Evolutionary conservation across 2,888 invertebrate genomes (phyloP).

Genomic region (Melanostoma scalare): DNA sequence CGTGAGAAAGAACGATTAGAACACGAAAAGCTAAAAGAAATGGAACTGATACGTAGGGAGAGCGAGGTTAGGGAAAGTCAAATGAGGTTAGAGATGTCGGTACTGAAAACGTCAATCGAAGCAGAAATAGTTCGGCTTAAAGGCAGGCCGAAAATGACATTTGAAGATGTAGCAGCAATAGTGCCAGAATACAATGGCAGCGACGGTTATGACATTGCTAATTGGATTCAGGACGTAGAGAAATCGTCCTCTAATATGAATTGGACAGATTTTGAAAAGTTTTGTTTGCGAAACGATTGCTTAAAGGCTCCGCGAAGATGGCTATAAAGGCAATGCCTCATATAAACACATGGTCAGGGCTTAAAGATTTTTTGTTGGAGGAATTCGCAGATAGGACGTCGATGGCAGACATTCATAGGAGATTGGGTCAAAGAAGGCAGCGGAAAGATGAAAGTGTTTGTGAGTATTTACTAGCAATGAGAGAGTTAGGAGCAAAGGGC

Average conservation of each 20-base stretch:
- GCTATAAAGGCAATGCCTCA: too few relatives aligned
- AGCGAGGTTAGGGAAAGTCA: constrained; percentile 2
- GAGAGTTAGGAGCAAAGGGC: too few relatives aligned
- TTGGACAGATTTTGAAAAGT: too few relatives aligned
- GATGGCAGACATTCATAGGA: too few relatives aligned
- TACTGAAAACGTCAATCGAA: neutral
- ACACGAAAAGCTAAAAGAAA: neutral
- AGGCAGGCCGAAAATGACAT: neutral
- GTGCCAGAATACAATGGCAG: neutral
- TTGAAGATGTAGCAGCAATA: constrained; percentile 1
- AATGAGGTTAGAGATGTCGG: constrained; percentile 2
- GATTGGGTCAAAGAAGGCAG: too few relatives aligned
- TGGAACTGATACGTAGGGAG: neutral
- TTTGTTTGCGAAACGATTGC: too few relatives aligned
- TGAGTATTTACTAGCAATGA: too few relatives aligned
- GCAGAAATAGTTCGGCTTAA: neutral
- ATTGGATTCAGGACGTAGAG: constrained; percentile 6
- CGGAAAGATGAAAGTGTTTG: too few relatives aligned
- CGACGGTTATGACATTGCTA: neutral
- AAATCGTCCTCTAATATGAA: neutral
- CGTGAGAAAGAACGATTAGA: constrained; percentile 2
- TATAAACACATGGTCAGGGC: too few relatives aligned
- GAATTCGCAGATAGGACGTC: too few relatives aligned
- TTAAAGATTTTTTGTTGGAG: too few relatives aligned
- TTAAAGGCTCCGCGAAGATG: too few relatives aligned